Percentiles rank a stretch among this genome's conserved stretches.
Conservation (phyloP, 92 coral and sea anemone species). For the Zoanthus gigantus region DNA sequence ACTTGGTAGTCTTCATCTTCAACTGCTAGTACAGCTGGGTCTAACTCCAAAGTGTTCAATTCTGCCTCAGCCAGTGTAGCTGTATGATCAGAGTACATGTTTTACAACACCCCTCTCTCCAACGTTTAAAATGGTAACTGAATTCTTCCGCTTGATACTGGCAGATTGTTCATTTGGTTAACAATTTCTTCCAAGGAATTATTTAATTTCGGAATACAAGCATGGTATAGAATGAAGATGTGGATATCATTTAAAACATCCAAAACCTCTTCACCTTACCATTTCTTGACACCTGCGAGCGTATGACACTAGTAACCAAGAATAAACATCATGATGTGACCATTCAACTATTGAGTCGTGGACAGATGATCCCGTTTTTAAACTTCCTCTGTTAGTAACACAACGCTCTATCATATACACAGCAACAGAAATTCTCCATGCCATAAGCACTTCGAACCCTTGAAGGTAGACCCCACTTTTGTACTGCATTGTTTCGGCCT, state of each 20-base stretch:
- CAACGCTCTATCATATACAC: conserved; percentile 42
- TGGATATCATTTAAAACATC: conserved; percentile 54
- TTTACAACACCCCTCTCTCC: conserved; percentile 78
- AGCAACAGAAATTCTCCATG: conserved; percentile 54
- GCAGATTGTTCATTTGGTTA: conserved; percentile 81
- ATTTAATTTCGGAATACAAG: conserved; percentile 60
- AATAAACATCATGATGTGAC: conserved; percentile 51
- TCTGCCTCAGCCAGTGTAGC: conserved; percentile 62
- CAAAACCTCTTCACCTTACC: conserved; percentile 55
- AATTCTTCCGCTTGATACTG: conserved; percentile 84
- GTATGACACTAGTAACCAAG: conserved; percentile 49
- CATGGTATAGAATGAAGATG: conserved; percentile 48
- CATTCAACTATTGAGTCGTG: conserved; percentile 54
- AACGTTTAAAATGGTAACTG: conserved; percentile 85
- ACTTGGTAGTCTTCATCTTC: conserved; percentile 79
- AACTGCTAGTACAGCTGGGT: conserved; percentile 68
- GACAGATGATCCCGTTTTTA: conserved; percentile 51
- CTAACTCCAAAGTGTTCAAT: conserved; percentile 70
- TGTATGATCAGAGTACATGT: conserved; percentile 82
- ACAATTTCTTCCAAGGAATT: conserved; percentile 58
- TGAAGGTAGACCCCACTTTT: conserved; percentile 55
- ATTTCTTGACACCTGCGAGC: conserved; percentile 49
- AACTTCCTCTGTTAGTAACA: conserved; percentile 51
- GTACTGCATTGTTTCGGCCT: conserved; percentile 65
- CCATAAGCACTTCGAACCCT: conserved; percentile 43